Evolutionary conservation across 2,113 vertebrate genomes (phyloP).

Genomic region (Oryzias javanicus): DNA sequence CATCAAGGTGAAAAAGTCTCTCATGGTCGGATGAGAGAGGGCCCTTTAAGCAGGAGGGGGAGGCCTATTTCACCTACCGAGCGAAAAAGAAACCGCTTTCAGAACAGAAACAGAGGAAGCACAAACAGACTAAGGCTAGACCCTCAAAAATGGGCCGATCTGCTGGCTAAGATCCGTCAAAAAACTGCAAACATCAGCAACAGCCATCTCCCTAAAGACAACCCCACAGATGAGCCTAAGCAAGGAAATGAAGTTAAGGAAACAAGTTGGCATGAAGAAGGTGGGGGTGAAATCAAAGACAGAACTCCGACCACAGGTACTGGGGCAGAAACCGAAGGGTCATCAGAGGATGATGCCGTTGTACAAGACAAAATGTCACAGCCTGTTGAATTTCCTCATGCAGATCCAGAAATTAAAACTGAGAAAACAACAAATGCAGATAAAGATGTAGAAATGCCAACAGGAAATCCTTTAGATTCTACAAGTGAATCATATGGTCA

Average conservation of each 20-base stretch:
- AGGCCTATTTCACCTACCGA: slow-evolving; percentile 45
- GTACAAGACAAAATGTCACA: slow-evolving; percentile 64
- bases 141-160: slow-evolving; percentile 88
- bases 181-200: slow-evolving; percentile 66
- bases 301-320: not conserved
- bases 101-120: slow-evolving; percentile 79
- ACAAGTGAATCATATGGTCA: slow-evolving; percentile 18
- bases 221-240: slow-evolving; percentile 16
- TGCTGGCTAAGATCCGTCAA: slow-evolving; percentile 88
- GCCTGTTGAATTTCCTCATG: slow-evolving; percentile 32
- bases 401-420: slow-evolving; percentile 6
- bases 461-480: slow-evolving; percentile 14
- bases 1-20: slow-evolving; percentile 27
- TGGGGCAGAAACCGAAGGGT: slow-evolving; percentile 68
- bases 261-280: slow-evolving; percentile 5
- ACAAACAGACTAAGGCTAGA: slow-evolving; percentile 85
- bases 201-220: slow-evolving; percentile 37
- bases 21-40: slow-evolving; percentile 38
- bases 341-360: slow-evolving; percentile 73
- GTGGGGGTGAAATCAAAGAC: slow-evolving; percentile 3
- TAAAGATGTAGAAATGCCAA: slow-evolving; percentile 8
- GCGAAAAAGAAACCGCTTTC: slow-evolving; percentile 78
- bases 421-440: slow-evolving; percentile 20
- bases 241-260: slow-evolving; percentile 7
- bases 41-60: slow-evolving; percentile 34